Percentiles rank a stretch among this genome's conserved stretches.
phyloP scores from a whole-genome alignment of 2,113 vertebrate genomes.

The Panthera leo region DNA sequence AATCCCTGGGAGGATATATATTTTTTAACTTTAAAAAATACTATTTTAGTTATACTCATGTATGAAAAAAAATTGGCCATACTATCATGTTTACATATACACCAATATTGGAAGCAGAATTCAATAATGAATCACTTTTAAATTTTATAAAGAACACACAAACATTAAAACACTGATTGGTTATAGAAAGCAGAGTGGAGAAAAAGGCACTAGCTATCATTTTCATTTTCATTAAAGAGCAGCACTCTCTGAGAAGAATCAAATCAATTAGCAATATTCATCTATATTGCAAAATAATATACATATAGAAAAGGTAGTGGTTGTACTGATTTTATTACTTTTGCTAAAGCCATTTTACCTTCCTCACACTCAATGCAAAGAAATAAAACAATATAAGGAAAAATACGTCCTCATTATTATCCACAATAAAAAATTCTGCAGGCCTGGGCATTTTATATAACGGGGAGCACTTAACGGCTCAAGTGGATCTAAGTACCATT shows the following conservation, averaged over 20 bases:
- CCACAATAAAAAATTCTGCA: conserved; percentile 41
- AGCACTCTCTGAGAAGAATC: conserved; percentile 72
- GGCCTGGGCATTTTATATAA: conserved; percentile 9
- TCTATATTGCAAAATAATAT: conserved; percentile 48
- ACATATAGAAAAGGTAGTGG: conserved; percentile 71
- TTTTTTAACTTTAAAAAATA: conserved; percentile 80
- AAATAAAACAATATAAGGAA: conserved; percentile 62
- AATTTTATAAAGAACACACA: conserved; percentile 73
- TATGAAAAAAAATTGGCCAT: conserved; percentile 77
- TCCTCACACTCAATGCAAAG: conserved; percentile 62
- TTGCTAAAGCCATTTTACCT: conserved; percentile 55
- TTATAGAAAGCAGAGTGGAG: conserved; percentile 72
- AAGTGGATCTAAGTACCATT: not conserved
- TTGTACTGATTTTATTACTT: conserved; percentile 78
- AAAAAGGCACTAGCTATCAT: conserved; percentile 60
- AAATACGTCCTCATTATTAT: conserved; percentile 56
- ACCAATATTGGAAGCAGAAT: conserved; percentile 55
- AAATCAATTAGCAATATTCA: conserved; percentile 66
- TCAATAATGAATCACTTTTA: conserved; percentile 61
- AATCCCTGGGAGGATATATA: not conserved
- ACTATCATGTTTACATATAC: conserved; percentile 75
- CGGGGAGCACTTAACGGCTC: conserved; percentile 43
- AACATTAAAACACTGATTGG: conserved; percentile 68
- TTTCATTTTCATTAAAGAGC: conserved; percentile 72
- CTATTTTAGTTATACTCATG: conserved; percentile 85